Evolutionary conservation across 2,888 invertebrate genomes (phyloP), one percentile per base, ranked within the genome.

Genomic region (Monochamus alternatus): DNA sequence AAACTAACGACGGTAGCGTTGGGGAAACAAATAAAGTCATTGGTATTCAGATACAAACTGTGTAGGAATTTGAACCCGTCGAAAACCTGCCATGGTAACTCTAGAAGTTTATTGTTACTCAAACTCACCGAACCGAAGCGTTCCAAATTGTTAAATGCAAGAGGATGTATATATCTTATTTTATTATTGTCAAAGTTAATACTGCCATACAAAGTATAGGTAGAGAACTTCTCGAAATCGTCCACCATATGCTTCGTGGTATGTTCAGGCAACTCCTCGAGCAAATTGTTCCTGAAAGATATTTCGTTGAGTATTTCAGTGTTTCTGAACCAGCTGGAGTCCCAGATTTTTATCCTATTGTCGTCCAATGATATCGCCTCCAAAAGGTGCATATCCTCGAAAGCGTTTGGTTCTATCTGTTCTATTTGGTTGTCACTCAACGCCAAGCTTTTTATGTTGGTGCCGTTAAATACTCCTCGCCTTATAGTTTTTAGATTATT

Each of bases 351-450:
- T 3, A 81, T 72, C 32, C 73, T 70, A 51, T 81, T 81, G 32
- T 77, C 68, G 62, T 81, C 81, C 64, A 81, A 74, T 22, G 79
- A 75, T n/a, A 81, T 76, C 7, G 81, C 81, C 68, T 81, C 78
- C 58, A 81, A 51, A 14, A 60, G 47, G 8, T 32, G 5, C 81
- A 81, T 81, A 63, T 77, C 66, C 43, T 73, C 74, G n/a, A 81
- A 81, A 30, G 80, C 75, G 12, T 70, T 68, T 8, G 73, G 22
- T 31, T 78, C 80, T 7, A 81, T 78, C 3, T 8, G 14, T 52
- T 76, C 76, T 31, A 81, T 80, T 30, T 76, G 44, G 55, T 81
- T 81, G 44, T 77, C 77, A 65, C 55, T 73, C 32, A 81, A 63
- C 2, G 79, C 72, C 32, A 81, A 65, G 66, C 79, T 80, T 60